Evolutionary conservation across 64 coral and sea anemone species (phyloP).

Genomic region (Dendronephthya gigantea): DNA sequence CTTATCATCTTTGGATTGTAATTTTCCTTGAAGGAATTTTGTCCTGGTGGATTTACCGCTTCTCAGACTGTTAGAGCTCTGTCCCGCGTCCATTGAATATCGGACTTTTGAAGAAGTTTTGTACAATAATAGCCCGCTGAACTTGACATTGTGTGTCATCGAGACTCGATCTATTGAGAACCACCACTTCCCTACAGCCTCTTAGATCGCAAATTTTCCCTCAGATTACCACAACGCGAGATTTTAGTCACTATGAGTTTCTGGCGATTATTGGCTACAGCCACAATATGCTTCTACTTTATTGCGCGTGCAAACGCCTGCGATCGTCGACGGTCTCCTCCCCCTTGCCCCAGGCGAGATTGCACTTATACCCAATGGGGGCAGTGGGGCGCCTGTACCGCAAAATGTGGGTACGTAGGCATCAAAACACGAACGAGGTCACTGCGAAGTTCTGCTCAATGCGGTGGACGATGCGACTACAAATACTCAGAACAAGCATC

Average conservation of each 20-base stretch:
- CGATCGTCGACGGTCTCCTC: not conserved
- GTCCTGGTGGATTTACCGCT: no score
- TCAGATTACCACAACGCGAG: not conserved
- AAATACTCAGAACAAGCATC: not conserved
- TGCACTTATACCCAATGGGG: not conserved
- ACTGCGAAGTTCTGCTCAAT: not conserved
- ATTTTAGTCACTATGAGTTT: not conserved
- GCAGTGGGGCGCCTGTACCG: not conserved
- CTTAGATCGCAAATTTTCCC: not conserved
- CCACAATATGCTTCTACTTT: not conserved
- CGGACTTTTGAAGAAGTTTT: no score
- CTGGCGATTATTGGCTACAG: not conserved
- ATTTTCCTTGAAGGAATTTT: no score
- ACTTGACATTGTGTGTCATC: no score
- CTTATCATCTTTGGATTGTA: no score
- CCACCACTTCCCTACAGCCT: no score
- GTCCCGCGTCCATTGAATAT: no score
- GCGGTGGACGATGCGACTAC: not conserved
- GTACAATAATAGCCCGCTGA: no score
- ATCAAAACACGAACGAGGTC: not conserved
- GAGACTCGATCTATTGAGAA: no score
- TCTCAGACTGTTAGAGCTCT: no score
- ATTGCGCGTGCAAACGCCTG: not conserved
- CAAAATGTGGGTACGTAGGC: constrained; percentile 10
- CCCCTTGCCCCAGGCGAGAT: not conserved